Evolutionary conservation across 2,888 invertebrate genomes (phyloP).

Genomic region (Epinotia ramella): DNA sequence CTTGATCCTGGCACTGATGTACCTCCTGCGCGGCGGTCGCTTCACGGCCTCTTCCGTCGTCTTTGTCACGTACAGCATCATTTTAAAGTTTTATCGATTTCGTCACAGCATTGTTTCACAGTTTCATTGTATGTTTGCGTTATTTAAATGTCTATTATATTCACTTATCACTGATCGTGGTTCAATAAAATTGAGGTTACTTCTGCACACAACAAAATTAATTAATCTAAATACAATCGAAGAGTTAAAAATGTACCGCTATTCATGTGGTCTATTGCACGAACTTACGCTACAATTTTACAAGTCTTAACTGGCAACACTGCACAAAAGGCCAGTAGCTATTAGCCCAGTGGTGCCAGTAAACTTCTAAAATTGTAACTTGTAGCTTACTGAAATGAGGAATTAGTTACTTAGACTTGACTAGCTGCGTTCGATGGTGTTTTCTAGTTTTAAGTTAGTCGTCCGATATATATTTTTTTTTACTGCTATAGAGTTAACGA

Average conservation of each 20-base stretch:
- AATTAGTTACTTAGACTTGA: too few species aligned
- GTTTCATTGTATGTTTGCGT: constrained; percentile 55
- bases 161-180: constrained; percentile 36
- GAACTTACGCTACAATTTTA: neutral
- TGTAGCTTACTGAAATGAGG: too few species aligned
- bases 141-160: constrained; percentile 42
- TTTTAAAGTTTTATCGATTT: constrained; percentile 55
- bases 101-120: constrained; percentile 52
- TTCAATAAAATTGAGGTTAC: neutral
- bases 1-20: constrained; percentile 79
- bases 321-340: too few species aligned
- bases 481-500: too few species aligned
- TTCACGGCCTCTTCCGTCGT: constrained; percentile 70
- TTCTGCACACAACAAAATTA: constrained; percentile 29
- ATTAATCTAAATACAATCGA: neutral
- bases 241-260: neutral
- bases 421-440: too few species aligned
- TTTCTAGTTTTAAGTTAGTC: too few species aligned
- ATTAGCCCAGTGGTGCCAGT: too few species aligned
- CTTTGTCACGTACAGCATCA: constrained; percentile 79
- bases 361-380: too few species aligned
- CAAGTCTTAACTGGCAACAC: neutral
- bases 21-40: constrained; percentile 72
- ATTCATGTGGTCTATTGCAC: neutral
- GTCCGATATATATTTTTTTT: too few species aligned